A percentile compares a stretch with the other conserved stretches of the same genome.
phyloP scores from a whole-genome alignment of 2,888 invertebrate species.

The Desoria tigrina region DNA sequence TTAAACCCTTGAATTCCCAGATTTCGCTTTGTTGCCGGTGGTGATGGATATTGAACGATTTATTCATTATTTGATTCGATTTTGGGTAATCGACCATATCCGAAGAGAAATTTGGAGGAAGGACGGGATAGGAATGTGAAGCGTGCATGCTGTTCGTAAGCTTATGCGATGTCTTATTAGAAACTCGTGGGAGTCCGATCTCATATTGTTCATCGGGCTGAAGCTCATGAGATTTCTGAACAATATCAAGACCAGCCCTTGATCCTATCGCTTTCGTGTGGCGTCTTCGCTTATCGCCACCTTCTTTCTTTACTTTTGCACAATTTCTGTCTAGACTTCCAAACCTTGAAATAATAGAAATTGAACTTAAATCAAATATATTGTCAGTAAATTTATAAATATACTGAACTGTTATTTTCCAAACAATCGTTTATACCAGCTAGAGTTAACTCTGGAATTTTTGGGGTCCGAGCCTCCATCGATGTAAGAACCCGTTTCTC shows the following conservation, averaged over 20 bases:
- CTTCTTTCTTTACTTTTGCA: constrained; percentile 41
- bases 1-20: too few relatives aligned
- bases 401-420: too few relatives aligned
- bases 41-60: too few relatives aligned
- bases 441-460: too few relatives aligned
- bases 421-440: too few relatives aligned
- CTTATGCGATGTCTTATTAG: background rate
- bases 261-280: constrained; percentile 52
- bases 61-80: too few relatives aligned
- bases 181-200: constrained; percentile 43
- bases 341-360: constrained; percentile 57
- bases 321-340: constrained; percentile 63
- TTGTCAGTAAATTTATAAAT: too few relatives aligned
- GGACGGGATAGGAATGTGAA: background rate
- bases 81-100: too few relatives aligned
- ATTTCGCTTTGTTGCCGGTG: too few relatives aligned
- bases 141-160: background rate
- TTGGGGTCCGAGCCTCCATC: too few relatives aligned
- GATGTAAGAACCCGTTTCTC: too few relatives aligned
- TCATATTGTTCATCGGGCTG: constrained; percentile 51
- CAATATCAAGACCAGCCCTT: constrained; percentile 41
- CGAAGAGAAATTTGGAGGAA: background rate
- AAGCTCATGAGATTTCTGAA: constrained; percentile 36
- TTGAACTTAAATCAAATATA: too few relatives aligned
- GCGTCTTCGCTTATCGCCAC: constrained; percentile 40